A percentile compares a stretch with the other conserved stretches of the same genome.
phyloP scores from a whole-genome alignment of 2,888 invertebrate species.

The Rapana venosa region DNA sequence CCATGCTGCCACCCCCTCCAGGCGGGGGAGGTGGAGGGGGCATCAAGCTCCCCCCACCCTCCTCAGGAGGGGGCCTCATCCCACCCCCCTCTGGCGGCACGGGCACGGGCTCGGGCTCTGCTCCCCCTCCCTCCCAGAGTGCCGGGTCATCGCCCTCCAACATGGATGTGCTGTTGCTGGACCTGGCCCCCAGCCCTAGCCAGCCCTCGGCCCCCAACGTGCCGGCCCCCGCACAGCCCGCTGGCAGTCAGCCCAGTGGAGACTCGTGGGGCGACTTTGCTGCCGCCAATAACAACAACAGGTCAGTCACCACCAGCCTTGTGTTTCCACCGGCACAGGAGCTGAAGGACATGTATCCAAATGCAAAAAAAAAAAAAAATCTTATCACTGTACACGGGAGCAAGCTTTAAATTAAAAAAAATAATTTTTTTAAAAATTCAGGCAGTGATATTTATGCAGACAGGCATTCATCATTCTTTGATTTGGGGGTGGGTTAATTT shows the following conservation, averaged over 20 bases:
- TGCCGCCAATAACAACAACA: conserved; percentile 50
- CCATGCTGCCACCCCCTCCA: conserved; percentile 88
- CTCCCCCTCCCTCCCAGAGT: conserved; percentile 21
- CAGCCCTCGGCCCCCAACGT: conserved; percentile 36
- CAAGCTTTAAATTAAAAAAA: background rate
- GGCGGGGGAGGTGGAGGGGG: conserved; percentile 91
- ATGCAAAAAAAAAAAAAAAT: no score
- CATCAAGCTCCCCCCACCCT: conserved; percentile 86
- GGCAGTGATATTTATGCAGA: no score
- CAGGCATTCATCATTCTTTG: no score
- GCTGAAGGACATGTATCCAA: no score
- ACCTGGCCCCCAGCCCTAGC: conserved; percentile 41
- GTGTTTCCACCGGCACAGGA: no score
- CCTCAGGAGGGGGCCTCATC: conserved; percentile 10
- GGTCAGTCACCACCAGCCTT: no score
- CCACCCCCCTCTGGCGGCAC: background rate
- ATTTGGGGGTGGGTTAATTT: conserved; percentile 8
- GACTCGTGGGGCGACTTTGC: conserved; percentile 75
- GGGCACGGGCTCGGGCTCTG: background rate
- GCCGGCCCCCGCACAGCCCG: conserved; percentile 47
- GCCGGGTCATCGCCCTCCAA: conserved; percentile 33
- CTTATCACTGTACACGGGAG: background rate
- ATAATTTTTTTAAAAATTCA: background rate
- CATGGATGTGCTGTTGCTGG: conserved; percentile 50
- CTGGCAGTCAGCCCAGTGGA: conserved; percentile 47